Conservation (phyloP, 2,797 vertebrate species). For the Ambastaia sidthimunki region DNA sequence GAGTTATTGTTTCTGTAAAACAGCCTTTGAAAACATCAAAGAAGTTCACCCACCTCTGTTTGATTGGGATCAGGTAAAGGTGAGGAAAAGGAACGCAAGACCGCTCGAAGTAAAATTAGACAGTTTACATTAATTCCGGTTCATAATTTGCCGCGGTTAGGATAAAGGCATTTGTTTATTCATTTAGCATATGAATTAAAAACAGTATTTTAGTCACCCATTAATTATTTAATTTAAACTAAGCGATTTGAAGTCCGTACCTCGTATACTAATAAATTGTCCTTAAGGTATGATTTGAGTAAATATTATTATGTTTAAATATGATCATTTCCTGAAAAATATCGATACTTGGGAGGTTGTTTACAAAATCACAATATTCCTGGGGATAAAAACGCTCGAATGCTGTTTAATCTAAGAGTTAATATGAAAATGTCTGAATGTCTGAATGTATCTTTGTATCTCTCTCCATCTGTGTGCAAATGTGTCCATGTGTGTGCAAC, state of each 20-base stretch:
- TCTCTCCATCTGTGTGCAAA: conserved; percentile 18
- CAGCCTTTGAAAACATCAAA: conserved; percentile 82
- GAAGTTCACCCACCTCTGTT: conserved; percentile 63
- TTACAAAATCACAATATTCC: too few relatives aligned
- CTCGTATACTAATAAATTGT: neutral
- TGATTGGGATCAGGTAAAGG: conserved; percentile 69
- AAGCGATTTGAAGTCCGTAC: neutral
- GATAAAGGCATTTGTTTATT: neutral
- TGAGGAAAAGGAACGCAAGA: conserved; percentile 69
- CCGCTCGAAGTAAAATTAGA: conserved; percentile 48
- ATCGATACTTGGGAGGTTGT: too few relatives aligned
- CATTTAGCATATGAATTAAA: neutral
- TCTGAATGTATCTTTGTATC: neutral
- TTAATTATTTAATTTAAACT: neutral
- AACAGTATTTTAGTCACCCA: neutral
- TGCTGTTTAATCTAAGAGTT: neutral
- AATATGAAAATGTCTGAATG: neutral
- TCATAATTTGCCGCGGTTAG: neutral
- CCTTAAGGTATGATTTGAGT: neutral
- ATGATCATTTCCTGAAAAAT: too few relatives aligned
- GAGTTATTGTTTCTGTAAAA: conserved; percentile 87
- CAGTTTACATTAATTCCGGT: conserved; percentile 63
- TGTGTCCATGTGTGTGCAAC: conserved; percentile 2
- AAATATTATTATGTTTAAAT: too few relatives aligned
- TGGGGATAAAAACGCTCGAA: too few relatives aligned